phyloP scores from a whole-genome alignment of 2,797 vertebrate genomes.

The Falco peregrinus region DNA sequence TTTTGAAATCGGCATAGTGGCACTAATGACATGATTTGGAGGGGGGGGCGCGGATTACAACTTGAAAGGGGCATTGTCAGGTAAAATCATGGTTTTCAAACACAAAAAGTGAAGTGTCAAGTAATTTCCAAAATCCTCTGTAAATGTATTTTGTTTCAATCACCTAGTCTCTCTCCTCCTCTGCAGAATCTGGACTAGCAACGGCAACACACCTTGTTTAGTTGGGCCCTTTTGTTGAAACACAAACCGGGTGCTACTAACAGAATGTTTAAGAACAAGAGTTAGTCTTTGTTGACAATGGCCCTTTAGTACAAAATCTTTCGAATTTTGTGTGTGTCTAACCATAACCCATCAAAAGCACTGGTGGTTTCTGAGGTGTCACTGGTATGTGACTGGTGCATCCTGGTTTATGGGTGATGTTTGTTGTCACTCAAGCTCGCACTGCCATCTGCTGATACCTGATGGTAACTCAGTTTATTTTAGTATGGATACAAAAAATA shows the following conservation, averaged over 20 bases:
- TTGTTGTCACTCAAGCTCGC: slow-evolving; percentile 37
- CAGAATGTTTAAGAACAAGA: background rate
- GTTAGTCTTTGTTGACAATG: background rate
- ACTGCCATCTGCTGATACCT: slow-evolving; percentile 75
- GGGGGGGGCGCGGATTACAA: background rate
- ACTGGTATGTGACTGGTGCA: background rate
- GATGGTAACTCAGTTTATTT: background rate
- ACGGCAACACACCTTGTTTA: background rate
- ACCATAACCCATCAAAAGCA: background rate
- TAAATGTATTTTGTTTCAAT: background rate
- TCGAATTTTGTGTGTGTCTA: background rate
- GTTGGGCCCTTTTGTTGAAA: background rate
- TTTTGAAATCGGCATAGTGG: background rate
- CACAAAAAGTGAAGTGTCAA: background rate
- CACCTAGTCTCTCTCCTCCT: background rate
- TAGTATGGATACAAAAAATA: background rate
- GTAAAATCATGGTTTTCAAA: background rate
- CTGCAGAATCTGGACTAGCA: background rate
- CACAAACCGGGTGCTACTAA: background rate
- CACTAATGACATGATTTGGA: background rate
- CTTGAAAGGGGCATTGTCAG: background rate
- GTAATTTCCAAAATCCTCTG: background rate
- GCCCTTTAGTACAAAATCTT: background rate
- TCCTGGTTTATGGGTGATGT: background rate
- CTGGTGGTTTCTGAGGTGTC: background rate